Evolutionary conservation across 2,888 invertebrate species (phyloP).

Genomic region (Pseudanteris insignis): DNA sequence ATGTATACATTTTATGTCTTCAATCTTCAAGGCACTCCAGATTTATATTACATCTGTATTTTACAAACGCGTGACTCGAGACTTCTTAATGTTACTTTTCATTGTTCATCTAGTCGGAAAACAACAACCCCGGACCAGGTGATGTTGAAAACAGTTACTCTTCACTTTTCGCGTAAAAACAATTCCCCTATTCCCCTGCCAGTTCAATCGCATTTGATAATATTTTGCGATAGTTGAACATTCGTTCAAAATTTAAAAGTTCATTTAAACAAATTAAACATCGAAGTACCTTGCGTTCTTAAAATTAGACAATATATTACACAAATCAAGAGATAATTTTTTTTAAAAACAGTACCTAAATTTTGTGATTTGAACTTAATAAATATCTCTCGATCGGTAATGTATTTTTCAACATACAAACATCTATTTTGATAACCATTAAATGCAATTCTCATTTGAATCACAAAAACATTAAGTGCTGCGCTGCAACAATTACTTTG

Average conservation of each 20-base stretch:
- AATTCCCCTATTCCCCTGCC: slow-evolving; percentile 2
- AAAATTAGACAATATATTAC: slow-evolving; percentile 34
- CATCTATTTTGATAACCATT: slow-evolving; percentile 1
- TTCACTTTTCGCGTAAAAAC: slow-evolving; percentile 1
- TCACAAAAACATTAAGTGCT: too few species aligned
- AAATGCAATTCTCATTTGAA: too few species aligned
- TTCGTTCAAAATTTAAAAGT: too few species aligned
- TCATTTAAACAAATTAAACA: too few species aligned
- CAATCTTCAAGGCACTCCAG: slow-evolving; percentile 67
- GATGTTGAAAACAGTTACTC: slow-evolving; percentile 4
- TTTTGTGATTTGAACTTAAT: background rate
- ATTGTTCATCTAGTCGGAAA: slow-evolving; percentile 27
- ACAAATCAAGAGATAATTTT: slow-evolving; percentile 16
- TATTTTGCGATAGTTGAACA: slow-evolving; percentile 16
- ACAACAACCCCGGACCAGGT: slow-evolving; percentile 21
- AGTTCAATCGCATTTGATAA: slow-evolving; percentile 28
- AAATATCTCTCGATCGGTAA: slow-evolving; percentile 8
- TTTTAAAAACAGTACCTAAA: background rate
- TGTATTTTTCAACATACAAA: slow-evolving; percentile 27
- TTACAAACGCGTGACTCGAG: slow-evolving; percentile 56
- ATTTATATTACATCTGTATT: slow-evolving; percentile 65
- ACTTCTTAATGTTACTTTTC: slow-evolving; percentile 25
- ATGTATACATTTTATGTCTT: slow-evolving; percentile 59
- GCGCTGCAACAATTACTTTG: too few species aligned
- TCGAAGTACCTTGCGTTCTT: slow-evolving; percentile 26